phyloP scores from a whole-genome alignment of 2,888 invertebrate species.

The Polylopha cassiicola region DNA sequence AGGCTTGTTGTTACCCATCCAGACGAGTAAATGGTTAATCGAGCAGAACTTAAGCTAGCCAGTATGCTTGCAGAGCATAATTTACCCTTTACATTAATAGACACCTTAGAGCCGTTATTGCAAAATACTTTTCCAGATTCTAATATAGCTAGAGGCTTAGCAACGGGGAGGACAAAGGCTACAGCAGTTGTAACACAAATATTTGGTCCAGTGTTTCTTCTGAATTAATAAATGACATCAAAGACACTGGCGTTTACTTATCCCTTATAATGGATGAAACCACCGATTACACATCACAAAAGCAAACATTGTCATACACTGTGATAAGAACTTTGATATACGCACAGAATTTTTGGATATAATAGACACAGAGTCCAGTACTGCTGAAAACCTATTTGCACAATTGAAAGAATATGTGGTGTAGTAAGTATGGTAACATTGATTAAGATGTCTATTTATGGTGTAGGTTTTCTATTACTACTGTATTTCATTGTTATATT shows the following conservation, averaged over 20 bases:
- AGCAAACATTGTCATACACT: constrained; percentile 3
- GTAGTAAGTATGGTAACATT: too few relatives aligned
- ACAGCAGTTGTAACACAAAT: constrained; percentile 11
- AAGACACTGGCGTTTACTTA: neutral
- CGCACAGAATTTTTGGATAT: constrained; percentile 6
- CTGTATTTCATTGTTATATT: too few relatives aligned
- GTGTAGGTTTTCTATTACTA: too few relatives aligned
- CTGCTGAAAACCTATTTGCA: constrained; percentile 2
- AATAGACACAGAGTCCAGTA: constrained; percentile 5
- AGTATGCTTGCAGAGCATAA: constrained; percentile 4
- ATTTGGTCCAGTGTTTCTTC: neutral
- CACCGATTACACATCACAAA: constrained; percentile 1
- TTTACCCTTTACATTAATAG: constrained; percentile 4
- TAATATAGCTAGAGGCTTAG: constrained; percentile 3
- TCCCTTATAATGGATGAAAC: constrained; percentile 4
- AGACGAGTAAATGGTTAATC: constrained; percentile 1
- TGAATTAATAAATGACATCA: neutral
- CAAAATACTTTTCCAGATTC: constrained; percentile 11
- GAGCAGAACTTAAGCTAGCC: neutral
- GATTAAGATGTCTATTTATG: too few relatives aligned
- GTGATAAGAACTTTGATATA: constrained; percentile 1
- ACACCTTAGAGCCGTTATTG: constrained; percentile 7
- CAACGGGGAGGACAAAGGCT: constrained; percentile 7
- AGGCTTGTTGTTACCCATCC: too few relatives aligned
- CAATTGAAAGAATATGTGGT: constrained; percentile 1